phyloP scores from a whole-genome alignment of 2,797 vertebrate genomes.

The Melanotaenia boesemani region DNA sequence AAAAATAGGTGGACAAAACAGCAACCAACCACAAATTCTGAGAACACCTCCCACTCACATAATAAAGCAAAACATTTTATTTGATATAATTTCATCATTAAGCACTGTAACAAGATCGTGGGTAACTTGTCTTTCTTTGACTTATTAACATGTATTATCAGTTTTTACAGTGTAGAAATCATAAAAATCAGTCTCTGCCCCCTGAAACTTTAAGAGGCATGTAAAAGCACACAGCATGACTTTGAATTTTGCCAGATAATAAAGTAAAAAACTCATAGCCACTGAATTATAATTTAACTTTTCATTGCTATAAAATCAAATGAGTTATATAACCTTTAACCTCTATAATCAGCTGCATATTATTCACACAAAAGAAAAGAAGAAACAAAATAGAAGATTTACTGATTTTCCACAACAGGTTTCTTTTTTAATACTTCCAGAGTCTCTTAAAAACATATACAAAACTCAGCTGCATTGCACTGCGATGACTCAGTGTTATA shows the following conservation, averaged over 20 bases:
- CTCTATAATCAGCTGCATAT: slow-evolving; percentile 12
- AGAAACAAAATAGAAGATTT: background rate
- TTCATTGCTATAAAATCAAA: slow-evolving; percentile 28
- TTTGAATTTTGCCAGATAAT: slow-evolving; percentile 18
- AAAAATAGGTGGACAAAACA: no score
- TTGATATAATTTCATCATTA: no score
- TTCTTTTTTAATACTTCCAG: slow-evolving; percentile 48
- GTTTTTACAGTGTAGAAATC: no score
- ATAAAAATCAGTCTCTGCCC: background rate
- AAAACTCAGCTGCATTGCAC: slow-evolving; percentile 56
- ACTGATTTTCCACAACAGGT: slow-evolving; percentile 20
- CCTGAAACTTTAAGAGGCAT: slow-evolving; percentile 4
- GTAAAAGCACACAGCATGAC: slow-evolving; percentile 23
- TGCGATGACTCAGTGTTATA: slow-evolving; percentile 52
- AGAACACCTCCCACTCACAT: no score
- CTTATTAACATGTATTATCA: no score
- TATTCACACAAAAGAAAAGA: background rate
- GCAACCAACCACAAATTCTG: no score
- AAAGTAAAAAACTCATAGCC: background rate
- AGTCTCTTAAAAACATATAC: slow-evolving; percentile 59
- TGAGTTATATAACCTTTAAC: slow-evolving; percentile 5
- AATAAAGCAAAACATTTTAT: no score
- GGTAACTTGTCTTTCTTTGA: no score
- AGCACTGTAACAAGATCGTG: no score
- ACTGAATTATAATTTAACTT: slow-evolving; percentile 1